A percentile compares a stretch with the other conserved stretches of the same genome.
Evolutionary conservation across 23 tunicate genomes (phyloP).

Genomic region (Diplosoma virens): DNA sequence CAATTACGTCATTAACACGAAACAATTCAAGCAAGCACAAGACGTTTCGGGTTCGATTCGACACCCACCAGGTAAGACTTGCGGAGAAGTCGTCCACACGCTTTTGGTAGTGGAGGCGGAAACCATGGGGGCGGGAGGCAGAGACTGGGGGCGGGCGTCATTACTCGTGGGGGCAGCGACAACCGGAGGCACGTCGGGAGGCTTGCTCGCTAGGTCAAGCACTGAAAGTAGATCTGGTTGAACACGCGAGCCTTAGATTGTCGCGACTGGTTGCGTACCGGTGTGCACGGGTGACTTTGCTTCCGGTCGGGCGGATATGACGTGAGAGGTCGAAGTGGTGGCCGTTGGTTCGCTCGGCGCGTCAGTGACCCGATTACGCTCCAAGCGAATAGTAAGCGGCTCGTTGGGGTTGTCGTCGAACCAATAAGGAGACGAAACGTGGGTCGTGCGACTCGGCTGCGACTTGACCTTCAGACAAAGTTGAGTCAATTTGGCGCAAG

Average conservation of each 20-base stretch:
- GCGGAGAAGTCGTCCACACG: neutral
- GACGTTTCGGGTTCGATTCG: too few relatives aligned
- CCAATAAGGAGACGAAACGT: slow-evolving; percentile 58
- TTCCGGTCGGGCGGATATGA: neutral
- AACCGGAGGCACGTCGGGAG: neutral
- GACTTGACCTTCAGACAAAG: too few relatives aligned
- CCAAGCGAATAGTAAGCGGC: slow-evolving; percentile 54
- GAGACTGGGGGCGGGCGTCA: slow-evolving; percentile 49
- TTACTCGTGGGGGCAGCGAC: neutral
- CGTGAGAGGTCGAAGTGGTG: neutral
- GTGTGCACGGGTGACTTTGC: neutral
- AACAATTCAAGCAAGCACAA: too few relatives aligned
- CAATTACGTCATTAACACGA: too few relatives aligned
- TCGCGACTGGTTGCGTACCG: too few relatives aligned
- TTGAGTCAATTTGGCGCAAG: too few relatives aligned
- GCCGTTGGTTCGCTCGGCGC: neutral
- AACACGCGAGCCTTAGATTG: too few relatives aligned
- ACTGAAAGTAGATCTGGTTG: slow-evolving; percentile 4
- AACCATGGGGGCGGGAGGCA: slow-evolving; percentile 39
- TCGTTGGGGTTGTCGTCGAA: slow-evolving; percentile 77
- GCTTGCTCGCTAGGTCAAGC: slow-evolving; percentile 23
- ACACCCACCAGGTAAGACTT: neutral
- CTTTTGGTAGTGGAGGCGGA: neutral
- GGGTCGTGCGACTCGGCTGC: too few relatives aligned
- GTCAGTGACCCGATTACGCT: neutral